phyloP scores from a whole-genome alignment of 2,113 vertebrate genomes.

The Macquaria ambigua region DNA sequence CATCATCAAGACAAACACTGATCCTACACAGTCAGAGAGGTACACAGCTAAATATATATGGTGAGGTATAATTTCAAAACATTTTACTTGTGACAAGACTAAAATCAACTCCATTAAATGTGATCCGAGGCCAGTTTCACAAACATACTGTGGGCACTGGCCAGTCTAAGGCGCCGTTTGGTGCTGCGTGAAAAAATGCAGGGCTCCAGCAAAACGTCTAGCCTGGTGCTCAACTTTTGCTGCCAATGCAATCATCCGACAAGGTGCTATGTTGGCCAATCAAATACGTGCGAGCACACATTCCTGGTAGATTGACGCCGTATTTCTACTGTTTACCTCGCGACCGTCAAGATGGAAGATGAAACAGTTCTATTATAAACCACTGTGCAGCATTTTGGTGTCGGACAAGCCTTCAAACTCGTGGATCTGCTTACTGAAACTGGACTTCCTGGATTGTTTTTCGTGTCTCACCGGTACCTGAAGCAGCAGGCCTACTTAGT shows the following conservation, averaged over 20 bases:
- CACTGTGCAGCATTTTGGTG: too few relatives aligned
- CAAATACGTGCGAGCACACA: neutral
- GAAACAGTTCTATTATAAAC: too few relatives aligned
- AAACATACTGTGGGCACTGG: too few relatives aligned
- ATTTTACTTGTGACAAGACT: neutral
- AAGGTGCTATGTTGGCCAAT: neutral
- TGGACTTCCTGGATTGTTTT: neutral
- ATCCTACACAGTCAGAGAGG: neutral
- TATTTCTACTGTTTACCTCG: neutral
- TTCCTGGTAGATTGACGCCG: neutral
- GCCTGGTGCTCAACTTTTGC: neutral
- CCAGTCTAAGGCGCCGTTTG: too few relatives aligned
- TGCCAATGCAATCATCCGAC: neutral
- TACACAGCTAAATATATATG: neutral
- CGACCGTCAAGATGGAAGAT: too few relatives aligned
- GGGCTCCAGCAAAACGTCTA: neutral
- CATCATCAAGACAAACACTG: slow-evolving; percentile 16
- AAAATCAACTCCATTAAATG: neutral
- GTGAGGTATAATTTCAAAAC: neutral
- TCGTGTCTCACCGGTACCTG: neutral
- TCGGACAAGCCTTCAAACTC: neutral
- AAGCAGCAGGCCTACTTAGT: neutral
- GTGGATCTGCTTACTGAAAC: neutral
- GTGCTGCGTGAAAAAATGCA: neutral
- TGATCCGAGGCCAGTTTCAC: neutral